A percentile compares a stretch with the other conserved stretches of the same genome.
Conservation (phyloP, 2,113 vertebrate species). For the Panthera leo region DNA sequence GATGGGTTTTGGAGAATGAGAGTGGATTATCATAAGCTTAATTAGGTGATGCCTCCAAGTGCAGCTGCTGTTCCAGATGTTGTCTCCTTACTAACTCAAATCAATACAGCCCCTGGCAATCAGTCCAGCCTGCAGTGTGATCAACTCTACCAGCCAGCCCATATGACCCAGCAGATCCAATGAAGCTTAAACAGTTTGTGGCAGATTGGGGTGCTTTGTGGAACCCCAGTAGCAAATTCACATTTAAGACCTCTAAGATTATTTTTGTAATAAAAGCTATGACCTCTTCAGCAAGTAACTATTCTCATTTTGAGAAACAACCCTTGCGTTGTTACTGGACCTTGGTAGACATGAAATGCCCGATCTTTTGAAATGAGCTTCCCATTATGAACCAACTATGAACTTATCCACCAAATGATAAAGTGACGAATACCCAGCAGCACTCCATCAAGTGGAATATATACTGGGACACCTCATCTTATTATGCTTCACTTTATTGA, state of each 20-base stretch:
- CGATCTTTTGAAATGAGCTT: background rate
- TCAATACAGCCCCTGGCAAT: slow-evolving; percentile 63
- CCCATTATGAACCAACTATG: background rate
- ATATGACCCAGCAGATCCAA: slow-evolving; percentile 39
- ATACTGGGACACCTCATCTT: background rate
- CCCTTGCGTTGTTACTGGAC: background rate
- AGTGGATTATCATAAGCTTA: slow-evolving; percentile 72
- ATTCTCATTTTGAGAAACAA: background rate
- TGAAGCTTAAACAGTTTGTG: slow-evolving; percentile 21
- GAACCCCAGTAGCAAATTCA: background rate
- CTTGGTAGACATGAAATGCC: background rate
- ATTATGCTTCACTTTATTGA: background rate
- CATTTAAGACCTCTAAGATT: background rate
- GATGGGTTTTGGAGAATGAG: slow-evolving; percentile 69
- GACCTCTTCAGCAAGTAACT: background rate
- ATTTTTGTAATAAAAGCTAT: background rate
- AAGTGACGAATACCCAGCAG: background rate
- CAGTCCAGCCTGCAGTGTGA: slow-evolving; percentile 41
- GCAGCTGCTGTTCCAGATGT: slow-evolving; percentile 76
- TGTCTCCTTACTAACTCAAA: slow-evolving; percentile 64
- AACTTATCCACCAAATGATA: background rate
- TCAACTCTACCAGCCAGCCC: slow-evolving; percentile 18
- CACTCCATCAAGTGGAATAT: background rate
- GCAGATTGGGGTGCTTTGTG: slow-evolving; percentile 39
- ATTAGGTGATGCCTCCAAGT: slow-evolving; percentile 66